Evolutionary conservation across 2,113 vertebrate species (phyloP).

Genomic region (Myotis davidii): DNA sequence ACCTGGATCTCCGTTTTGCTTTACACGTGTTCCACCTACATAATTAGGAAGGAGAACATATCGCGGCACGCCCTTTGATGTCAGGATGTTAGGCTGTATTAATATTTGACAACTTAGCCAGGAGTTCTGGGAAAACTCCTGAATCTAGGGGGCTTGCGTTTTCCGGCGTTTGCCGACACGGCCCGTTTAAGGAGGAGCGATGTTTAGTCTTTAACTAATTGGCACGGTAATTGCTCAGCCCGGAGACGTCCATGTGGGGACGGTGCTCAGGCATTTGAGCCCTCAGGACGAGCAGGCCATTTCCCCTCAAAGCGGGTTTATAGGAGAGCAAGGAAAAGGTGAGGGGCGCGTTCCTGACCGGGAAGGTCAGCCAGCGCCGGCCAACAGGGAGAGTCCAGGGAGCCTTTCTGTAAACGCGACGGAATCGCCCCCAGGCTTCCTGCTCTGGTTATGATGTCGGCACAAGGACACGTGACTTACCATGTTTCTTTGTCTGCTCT

Average conservation of each 20-base stretch:
- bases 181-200: constrained; percentile 64
- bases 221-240: constrained; percentile 56
- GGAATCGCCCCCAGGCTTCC: background rate
- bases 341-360: background rate
- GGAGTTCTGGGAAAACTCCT: constrained; percentile 49
- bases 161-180: constrained; percentile 65
- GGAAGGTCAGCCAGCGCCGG: background rate
- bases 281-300: constrained; percentile 22
- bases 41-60: constrained; percentile 62
- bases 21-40: constrained; percentile 55
- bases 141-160: constrained; percentile 58
- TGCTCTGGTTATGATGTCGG: background rate
- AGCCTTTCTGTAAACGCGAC: background rate
- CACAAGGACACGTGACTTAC: background rate
- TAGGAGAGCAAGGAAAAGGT: background rate
- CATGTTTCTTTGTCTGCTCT: background rate
- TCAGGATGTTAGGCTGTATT: constrained; percentile 51
- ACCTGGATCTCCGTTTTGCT: constrained; percentile 57
- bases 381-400: background rate
- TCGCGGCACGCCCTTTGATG: constrained; percentile 54
- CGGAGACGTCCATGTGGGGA: constrained; percentile 47
- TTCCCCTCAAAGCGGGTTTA: constrained; percentile 45
- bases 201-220: constrained; percentile 72
- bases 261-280: constrained; percentile 38
- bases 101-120: constrained; percentile 61